Evolutionary conservation across 2,113 vertebrate genomes (phyloP), one percentile per base, ranked within the genome.

Genomic region (Strigops habroptila): DNA sequence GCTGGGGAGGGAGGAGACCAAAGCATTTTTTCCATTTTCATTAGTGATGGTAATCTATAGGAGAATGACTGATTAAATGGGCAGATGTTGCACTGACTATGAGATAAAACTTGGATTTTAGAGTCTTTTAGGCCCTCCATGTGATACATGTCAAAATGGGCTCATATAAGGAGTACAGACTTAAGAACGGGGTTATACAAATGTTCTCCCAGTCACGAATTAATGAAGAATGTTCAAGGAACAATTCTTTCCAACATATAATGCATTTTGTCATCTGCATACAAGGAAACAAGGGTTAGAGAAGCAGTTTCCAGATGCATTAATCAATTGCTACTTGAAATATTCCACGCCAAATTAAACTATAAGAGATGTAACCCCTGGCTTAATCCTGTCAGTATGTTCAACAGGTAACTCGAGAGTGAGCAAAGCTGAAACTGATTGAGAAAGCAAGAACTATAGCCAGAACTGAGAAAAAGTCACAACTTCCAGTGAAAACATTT

Each of bases 71-170:
- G 84, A 68, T 80, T 7, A 30, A 69, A 41, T 28, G 39, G 92
- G 84, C 80, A 93, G 86, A 71, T 12, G 44, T n/a, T 74, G 71
- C 43, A 39, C 19, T 10, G 18, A 37, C 31, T 7, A 7, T 8
- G 84, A 81, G 89, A 73, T 48, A 53, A 68, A 92, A 62, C 8
- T 37, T 41, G 28, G 74, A 85, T 23, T 57, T 77, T 30, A 3
- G 5, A 81, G 48, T 10, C 18, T 59, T 48, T 7, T 0, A 43
- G 52, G 27, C 3, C 28, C 33, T 35, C 33, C 7, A 2, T 0
- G 4, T 9, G 44, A 33, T 28, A 5, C 2, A 2, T 18, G n/a
- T 49, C 69, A n/a, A 53, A 76, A 73, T 5, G 51, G 65, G 19
- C 23, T 12, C 3, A 2, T 60, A 22, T 3, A 5, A 46, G 19